Base-by-base conservation (phyloP, 1,140 invertebrate genomes). In the Leptinotarsa lineolata region DNA sequence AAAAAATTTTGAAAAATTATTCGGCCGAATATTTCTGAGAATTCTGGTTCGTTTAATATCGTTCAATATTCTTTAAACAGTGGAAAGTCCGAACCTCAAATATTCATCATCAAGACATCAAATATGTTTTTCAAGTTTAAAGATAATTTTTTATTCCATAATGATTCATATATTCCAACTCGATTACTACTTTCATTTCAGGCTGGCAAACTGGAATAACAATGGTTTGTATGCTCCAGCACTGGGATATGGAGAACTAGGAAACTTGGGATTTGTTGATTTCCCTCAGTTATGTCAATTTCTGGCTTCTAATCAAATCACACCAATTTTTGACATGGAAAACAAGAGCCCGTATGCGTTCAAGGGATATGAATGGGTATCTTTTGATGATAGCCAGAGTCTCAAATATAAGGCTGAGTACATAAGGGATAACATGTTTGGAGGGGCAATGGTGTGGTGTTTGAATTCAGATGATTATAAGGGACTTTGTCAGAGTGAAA, bases 311-410 rank as follows among this genome's bases (percentile, higher is more conserved):
- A 85, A 85, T 73, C 85, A 86, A 13, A 87, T 89, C 0, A 80
- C 79, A 12, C 83, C 86, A 5, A 84, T 88, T 16, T 92, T 90
- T 80, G 92, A 95, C 77, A 80, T 87, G 11, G 87, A 91, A 22
- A 91, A 90, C 21, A 86, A 87, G 76, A 94, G 94, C 18, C 95
- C 95, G 2, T 98, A 95, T 85, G 86, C 92, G 4, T 92, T 90
- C 70, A 88, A 88, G 64, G 85, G 87, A 46, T 85, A 86, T 5
- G 93, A 97, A 81, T 98, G 96, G 96, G 89, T 97, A 63, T 95
- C 95, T 0, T 98, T 92, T 83, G 96, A 98, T 75, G 90, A 95
- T 82, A 84, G 87, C 4, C 81, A 86, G 46, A 97, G 95, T 84
- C 85, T 95, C 0, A 86, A 82, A 68, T 89, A 89, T 79, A 97